Percentiles rank a stretch among this genome's conserved stretches.
Conservation (phyloP, 2,797 vertebrate species). For the Cirrhinus mrigala region DNA sequence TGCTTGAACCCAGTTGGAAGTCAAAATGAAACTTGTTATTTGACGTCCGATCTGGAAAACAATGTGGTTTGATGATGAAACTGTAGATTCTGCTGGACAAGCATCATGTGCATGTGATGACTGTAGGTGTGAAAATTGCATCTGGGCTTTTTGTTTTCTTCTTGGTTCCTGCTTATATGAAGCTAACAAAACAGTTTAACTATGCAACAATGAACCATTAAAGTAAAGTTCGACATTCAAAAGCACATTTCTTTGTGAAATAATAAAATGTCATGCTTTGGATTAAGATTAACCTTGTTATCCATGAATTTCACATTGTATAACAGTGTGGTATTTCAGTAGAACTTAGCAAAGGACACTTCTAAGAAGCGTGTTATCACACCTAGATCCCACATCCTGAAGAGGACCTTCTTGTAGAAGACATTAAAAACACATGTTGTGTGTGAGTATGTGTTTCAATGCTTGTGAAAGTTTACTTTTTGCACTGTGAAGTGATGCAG, state of each 20-base stretch:
- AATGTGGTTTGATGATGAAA: not conserved
- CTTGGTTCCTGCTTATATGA: not conserved
- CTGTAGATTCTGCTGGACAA: not conserved
- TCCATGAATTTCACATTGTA: not conserved
- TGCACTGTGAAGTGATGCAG: no score
- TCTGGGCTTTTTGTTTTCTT: not conserved
- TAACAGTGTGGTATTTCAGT: not conserved
- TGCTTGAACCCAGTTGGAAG: not conserved
- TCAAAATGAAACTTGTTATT: not conserved
- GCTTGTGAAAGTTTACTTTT: not conserved
- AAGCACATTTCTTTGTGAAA: not conserved
- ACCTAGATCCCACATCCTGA: conserved; percentile 19
- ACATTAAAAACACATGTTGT: not conserved
- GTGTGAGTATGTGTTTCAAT: not conserved
- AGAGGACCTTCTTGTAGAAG: not conserved
- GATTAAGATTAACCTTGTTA: not conserved
- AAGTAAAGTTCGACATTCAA: not conserved
- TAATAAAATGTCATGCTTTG: not conserved
- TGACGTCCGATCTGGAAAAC: not conserved
- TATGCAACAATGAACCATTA: not conserved
- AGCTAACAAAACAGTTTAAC: not conserved
- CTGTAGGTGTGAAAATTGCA: not conserved
- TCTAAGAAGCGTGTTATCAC: not conserved
- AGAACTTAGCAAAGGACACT: not conserved
- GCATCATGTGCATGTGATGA: not conserved